phyloP scores from a whole-genome alignment of 2,113 vertebrate genomes.

The Atrichornis clamosus region DNA sequence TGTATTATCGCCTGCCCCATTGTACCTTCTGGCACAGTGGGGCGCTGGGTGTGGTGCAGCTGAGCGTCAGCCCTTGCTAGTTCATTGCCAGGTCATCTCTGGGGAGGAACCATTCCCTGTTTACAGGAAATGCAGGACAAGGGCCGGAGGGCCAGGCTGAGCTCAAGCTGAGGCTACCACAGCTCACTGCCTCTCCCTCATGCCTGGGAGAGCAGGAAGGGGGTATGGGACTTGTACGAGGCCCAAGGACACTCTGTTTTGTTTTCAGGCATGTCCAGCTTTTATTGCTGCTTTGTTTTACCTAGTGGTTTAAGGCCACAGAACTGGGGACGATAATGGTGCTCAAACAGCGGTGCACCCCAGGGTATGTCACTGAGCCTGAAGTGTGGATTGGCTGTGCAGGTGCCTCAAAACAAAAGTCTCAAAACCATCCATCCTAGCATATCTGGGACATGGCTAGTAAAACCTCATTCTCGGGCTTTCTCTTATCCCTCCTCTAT shows the following conservation, averaged over 20 bases:
- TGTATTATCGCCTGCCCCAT: constrained; percentile 33
- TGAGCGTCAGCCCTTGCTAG: constrained; percentile 72
- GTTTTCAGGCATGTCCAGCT: background rate
- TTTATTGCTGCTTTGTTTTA: background rate
- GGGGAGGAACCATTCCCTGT: constrained; percentile 87
- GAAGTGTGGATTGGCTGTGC: background rate
- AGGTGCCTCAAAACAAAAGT: background rate
- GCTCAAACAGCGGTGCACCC: fast-evolving
- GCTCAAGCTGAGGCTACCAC: background rate
- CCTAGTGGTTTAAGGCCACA: background rate
- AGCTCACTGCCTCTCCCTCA: background rate
- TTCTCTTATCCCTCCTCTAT: background rate
- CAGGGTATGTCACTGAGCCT: fast-evolving
- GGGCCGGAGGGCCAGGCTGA: constrained; percentile 35
- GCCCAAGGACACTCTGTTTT: background rate
- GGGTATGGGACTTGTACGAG: background rate
- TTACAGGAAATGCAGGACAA: constrained; percentile 94
- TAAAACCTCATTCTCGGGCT: background rate
- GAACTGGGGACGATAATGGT: background rate
- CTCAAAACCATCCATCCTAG: background rate
- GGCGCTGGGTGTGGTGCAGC: constrained; percentile 72
- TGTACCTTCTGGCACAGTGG: constrained; percentile 54
- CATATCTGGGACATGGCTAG: background rate
- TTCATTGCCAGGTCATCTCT: constrained; percentile 86
- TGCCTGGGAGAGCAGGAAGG: background rate